These are phyloP conservation scores for Epirrhoe alternata DNA, from an alignment of 2,888 invertebrate species.

Conservation along the genomic window DNA sequence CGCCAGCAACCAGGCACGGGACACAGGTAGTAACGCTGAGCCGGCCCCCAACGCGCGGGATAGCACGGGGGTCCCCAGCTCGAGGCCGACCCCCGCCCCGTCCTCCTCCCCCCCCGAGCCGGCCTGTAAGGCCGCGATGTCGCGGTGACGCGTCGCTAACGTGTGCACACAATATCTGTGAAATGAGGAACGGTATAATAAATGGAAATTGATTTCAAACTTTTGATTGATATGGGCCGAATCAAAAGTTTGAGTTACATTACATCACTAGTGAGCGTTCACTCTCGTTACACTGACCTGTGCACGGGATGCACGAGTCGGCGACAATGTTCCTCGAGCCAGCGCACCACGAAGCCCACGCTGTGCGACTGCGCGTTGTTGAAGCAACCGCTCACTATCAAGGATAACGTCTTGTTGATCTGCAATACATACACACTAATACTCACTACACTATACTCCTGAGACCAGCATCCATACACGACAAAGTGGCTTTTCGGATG, in stretches of 20 bases:
- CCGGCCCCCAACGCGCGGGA: slow-evolving; percentile 60
- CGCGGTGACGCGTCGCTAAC: slow-evolving; percentile 85
- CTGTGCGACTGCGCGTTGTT: slow-evolving; percentile 91
- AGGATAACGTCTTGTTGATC: slow-evolving; percentile 89
- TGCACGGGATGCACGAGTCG: slow-evolving; percentile 91
- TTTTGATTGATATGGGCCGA: too few relatives aligned
- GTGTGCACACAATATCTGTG: slow-evolving; percentile 78
- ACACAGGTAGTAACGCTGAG: slow-evolving; percentile 83
- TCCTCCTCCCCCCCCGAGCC: slow-evolving; percentile 51
- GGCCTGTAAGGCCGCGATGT: slow-evolving; percentile 35
- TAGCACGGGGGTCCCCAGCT: slow-evolving; percentile 90
- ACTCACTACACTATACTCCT: too few relatives aligned
- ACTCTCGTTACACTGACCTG: slow-evolving; percentile 74
- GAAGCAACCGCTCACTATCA: slow-evolving; percentile 92
- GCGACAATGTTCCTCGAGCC: slow-evolving; percentile 92
- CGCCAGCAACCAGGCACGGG: slow-evolving; percentile 89
- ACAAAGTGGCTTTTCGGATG: too few relatives aligned
- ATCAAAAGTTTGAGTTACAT: too few relatives aligned
- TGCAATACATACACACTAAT: slow-evolving; percentile 48
- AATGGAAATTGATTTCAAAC: too few relatives aligned
- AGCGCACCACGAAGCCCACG: slow-evolving; percentile 91
- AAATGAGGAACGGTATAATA: too few relatives aligned
- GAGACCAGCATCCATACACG: too few relatives aligned
- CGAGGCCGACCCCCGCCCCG: slow-evolving; percentile 82
- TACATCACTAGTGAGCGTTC: too few relatives aligned